A percentile compares a stretch with the other conserved stretches of the same genome.
phyloP scores from a whole-genome alignment of 2,888 invertebrate genomes.

The Stramonita haemastoma region DNA sequence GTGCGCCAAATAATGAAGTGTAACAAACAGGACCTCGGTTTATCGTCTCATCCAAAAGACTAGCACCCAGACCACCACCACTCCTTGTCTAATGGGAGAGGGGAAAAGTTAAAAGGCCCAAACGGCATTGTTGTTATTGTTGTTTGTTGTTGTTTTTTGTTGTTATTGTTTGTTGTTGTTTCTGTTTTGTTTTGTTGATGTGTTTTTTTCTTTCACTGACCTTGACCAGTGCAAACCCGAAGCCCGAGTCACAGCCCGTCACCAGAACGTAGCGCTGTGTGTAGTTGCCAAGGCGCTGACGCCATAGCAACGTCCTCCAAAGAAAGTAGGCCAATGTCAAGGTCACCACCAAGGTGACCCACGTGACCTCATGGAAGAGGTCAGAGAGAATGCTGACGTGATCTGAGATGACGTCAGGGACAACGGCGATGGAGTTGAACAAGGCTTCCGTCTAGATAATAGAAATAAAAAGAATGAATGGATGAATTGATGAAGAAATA shows the following conservation, averaged over 20 bases:
- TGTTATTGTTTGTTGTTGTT: too few species aligned
- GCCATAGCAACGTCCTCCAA: constrained; percentile 24
- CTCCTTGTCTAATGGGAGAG: too few species aligned
- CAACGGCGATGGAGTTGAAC: not conserved
- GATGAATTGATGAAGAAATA: too few species aligned
- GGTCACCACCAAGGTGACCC: constrained; percentile 9
- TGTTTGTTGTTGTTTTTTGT: too few species aligned
- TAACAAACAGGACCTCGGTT: too few species aligned
- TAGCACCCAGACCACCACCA: too few species aligned
- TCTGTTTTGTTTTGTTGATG: too few species aligned
- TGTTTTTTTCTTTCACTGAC: not conserved
- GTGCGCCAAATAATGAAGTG: too few species aligned
- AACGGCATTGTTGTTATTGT: too few species aligned
- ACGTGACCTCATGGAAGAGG: constrained; percentile 3
- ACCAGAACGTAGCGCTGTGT: constrained; percentile 19
- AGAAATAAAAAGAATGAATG: too few species aligned
- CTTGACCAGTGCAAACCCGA: constrained; percentile 26
- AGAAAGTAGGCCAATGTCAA: constrained; percentile 32
- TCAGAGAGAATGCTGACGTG: not conserved
- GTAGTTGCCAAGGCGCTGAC: constrained; percentile 23
- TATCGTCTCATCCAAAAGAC: too few species aligned
- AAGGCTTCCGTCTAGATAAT: not conserved
- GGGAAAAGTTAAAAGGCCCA: too few species aligned
- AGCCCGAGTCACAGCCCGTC: constrained; percentile 25
- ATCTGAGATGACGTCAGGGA: constrained; percentile 6